Base-by-base conservation (phyloP, 64 coral and sea anemone genomes). In the Porites australiensis region DNA sequence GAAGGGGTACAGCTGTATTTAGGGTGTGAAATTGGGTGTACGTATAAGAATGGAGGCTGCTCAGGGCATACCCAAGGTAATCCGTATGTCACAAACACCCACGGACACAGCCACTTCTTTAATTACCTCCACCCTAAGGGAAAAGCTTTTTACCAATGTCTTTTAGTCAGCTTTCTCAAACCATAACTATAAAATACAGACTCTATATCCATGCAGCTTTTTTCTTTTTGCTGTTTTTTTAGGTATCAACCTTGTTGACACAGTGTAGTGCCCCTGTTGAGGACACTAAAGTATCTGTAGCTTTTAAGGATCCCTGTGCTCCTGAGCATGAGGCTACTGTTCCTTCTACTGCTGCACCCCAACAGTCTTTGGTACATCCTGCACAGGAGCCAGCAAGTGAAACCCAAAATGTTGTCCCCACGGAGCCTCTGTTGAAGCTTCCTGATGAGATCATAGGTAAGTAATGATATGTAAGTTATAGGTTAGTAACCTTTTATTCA, bases 401-500 rank as follows among this genome's bases (percentile, higher is more conserved):
- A 18, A 18, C 37, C 8, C 43, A 83, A 83, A 65, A 66, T 47
- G 79, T 15, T 65, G 43, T 45, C 15, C 14, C 58, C 11, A 16
- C 50, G 6, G 79, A 83, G 19, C 37, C 21, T 16, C 13, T 7
- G 47, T 2, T 64, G 47, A n/a, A 66, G 18, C 79, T 83, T 16
- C 59, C 59, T 22, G 61, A 83, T 46, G 79, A 83, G 58, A 65
- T 83, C 59, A 65, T 48, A 83, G 79, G 79, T 83, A 50, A 43
- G n/a, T 76, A 44, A 8, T 37, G 27, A 37, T 37, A 37, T 37
- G 27, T 37, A 37, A 37, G 27, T 37, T 37, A 37, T 37, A 37
- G 27, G 27, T 37, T 37, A 0, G 27, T 37, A 37, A 37, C 27
- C 27, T 37, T 37, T 37, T 37, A 37, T 37, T 0, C 27, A 37